Evolutionary conservation across 1,140 invertebrate genomes (phyloP), one percentile per base, ranked within the genome.

Genomic region (Galendromus occidentalis): DNA sequence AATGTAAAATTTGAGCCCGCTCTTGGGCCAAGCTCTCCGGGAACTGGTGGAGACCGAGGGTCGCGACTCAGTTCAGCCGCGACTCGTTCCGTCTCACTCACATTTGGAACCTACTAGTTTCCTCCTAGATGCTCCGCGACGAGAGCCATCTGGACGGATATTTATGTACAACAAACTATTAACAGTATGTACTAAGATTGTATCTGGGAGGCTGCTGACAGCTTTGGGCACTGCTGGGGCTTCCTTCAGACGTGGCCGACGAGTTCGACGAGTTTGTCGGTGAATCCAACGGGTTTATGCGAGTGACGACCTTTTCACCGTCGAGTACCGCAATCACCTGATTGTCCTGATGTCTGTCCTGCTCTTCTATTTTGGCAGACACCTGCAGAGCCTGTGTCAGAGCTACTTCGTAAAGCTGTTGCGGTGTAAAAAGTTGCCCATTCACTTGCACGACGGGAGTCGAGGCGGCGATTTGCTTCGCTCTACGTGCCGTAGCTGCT

Each of bases 291-390:
- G 85, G 85, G 73, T 86, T 85, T 47, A 88, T 75, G 70, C 87
- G 84, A 72, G 86, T 86, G 12, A 87, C 85, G 39, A 88, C 86
- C 67, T 85, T 87, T 70, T 87, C 85, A 1, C 86, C 85, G 72
- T 87, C 85, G 12, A 88, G 76, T 1, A 88, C 85, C 1, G 86
- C 86, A 5, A 86, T 84, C 72, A 85, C 79, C 51, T 59, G 51
- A 59, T 59, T 59, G 51, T 59, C 51, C 25, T 14, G 51, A 28
- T 47, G 45, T 14, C 28, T 20, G 18, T 47, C 18, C 45, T 47
- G 45, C 9, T 59, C 51, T 25, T 59, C 51, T 22, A 59, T 59
- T 22, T 59, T 59, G 12, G 51, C 51, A 12, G 51, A 59, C 51
- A 59, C 51, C 51, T 59, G 51, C 22, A 59, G 51, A 25, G 51